These are phyloP conservation scores for Tretioscincus oriximinensis DNA, from an alignment of 2,113 vertebrate species.

Conservation along the genomic window DNA sequence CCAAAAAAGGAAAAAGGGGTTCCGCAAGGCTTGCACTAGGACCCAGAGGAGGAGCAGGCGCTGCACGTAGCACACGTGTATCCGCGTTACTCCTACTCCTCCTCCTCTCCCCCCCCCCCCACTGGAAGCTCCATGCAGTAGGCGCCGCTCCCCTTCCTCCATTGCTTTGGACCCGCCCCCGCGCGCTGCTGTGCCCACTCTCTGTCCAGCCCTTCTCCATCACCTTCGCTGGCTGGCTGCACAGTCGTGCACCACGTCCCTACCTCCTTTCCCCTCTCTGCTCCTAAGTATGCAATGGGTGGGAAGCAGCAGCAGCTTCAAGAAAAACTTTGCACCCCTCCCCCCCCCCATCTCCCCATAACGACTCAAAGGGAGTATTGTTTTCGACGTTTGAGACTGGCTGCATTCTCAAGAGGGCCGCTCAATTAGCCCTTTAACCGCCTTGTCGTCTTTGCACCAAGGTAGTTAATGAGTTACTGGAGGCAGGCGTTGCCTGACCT, in stretches of 20 bases:
- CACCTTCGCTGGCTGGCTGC: no score
- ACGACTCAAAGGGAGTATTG: neutral
- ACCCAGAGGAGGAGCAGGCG: conserved; percentile 42
- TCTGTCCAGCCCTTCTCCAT: neutral
- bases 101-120: neutral
- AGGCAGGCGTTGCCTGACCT: neutral
- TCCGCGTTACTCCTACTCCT: neutral
- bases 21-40: conserved; percentile 2
- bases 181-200: neutral
- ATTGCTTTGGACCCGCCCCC: neutral
- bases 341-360: neutral
- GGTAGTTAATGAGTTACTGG: conserved; percentile 12
- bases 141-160: neutral
- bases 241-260: neutral
- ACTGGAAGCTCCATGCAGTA: neutral
- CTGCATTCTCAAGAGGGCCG: neutral
- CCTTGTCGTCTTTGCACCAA: neutral
- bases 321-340: neutral
- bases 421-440: neutral
- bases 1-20: neutral
- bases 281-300: neutral
- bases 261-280: no score
- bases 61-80: conserved; percentile 72
- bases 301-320: neutral
- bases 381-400: neutral